phyloP scores from a whole-genome alignment of 2,888 invertebrate species.

The Plebejus melissa region DNA sequence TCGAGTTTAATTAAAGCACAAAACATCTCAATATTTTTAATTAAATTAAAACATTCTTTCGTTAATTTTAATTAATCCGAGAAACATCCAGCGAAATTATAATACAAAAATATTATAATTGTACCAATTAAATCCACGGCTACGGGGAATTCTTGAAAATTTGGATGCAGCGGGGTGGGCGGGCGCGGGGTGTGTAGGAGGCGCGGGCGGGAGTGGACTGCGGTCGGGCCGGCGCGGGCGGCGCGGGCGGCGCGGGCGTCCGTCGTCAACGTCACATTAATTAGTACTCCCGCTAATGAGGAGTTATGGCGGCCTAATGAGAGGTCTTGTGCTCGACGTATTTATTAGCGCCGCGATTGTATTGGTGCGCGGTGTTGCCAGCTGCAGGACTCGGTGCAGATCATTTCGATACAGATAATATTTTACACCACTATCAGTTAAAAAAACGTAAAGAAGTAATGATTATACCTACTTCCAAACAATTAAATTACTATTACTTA shows the following conservation, averaged over 20 bases:
- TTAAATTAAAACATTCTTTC: slow-evolving; percentile 21
- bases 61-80: slow-evolving; percentile 26
- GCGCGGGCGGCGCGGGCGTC: slow-evolving; percentile 44
- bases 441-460: background rate
- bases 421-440: background rate
- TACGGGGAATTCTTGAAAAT: slow-evolving; percentile 21
- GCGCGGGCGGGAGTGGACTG: slow-evolving; percentile 4
- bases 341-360: slow-evolving; percentile 47
- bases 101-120: slow-evolving; percentile 27
- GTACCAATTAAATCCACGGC: slow-evolving; percentile 25
- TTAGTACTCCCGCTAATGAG: slow-evolving; percentile 77
- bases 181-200: background rate
- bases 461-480: background rate
- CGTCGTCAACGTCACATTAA: slow-evolving; percentile 76
- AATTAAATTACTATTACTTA: no score
- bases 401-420: background rate
- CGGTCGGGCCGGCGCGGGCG: slow-evolving; percentile 43
- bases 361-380: slow-evolving; percentile 28
- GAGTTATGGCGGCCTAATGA: slow-evolving; percentile 77
- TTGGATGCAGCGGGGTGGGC: slow-evolving; percentile 1
- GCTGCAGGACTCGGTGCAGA: background rate
- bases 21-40: slow-evolving; percentile 24
- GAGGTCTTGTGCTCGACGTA: slow-evolving; percentile 65
- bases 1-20: slow-evolving; percentile 16
- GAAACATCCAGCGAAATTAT: slow-evolving; percentile 24